Conservation (phyloP, 2,113 vertebrate genomes). For the Misgurnus anguillicaudatus region DNA sequence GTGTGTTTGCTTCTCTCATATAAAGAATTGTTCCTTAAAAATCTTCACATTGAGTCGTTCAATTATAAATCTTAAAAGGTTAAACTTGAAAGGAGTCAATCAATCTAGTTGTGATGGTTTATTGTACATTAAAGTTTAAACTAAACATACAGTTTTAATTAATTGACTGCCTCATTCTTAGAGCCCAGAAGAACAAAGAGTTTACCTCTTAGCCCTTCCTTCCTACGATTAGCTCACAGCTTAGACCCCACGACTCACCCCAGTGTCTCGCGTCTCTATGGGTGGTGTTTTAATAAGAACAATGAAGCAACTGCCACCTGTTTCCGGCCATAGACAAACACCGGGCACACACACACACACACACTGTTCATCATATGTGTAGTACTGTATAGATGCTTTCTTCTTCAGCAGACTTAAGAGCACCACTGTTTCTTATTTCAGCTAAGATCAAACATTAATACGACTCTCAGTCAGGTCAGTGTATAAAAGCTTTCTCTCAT, state of each 20-base stretch:
- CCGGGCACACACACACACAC: conserved; percentile 17
- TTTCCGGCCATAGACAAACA: conserved; percentile 62
- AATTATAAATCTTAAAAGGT: background rate
- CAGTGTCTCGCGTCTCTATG: conserved; percentile 46
- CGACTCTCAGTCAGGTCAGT: too few relatives aligned
- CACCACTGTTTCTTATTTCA: too few relatives aligned
- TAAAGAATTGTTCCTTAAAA: background rate
- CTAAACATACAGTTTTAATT: background rate
- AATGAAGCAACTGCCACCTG: conserved; percentile 69
- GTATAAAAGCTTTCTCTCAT: background rate
- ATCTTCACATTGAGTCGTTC: background rate
- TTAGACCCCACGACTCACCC: conserved; percentile 57
- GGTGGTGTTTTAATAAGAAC: conserved; percentile 58
- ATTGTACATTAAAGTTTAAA: background rate
- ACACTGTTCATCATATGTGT: background rate
- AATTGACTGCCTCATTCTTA: background rate
- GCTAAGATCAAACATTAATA: too few relatives aligned
- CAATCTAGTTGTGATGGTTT: background rate
- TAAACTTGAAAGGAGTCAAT: background rate
- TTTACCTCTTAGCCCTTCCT: conserved; percentile 61
- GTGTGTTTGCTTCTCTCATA: background rate
- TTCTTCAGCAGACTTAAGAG: too few relatives aligned
- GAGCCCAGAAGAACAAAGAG: conserved; percentile 6
- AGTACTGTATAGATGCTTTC: background rate
- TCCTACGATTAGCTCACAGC: conserved; percentile 61